phyloP scores from a whole-genome alignment of 2,113 vertebrate species.

The Noturus placidus region DNA sequence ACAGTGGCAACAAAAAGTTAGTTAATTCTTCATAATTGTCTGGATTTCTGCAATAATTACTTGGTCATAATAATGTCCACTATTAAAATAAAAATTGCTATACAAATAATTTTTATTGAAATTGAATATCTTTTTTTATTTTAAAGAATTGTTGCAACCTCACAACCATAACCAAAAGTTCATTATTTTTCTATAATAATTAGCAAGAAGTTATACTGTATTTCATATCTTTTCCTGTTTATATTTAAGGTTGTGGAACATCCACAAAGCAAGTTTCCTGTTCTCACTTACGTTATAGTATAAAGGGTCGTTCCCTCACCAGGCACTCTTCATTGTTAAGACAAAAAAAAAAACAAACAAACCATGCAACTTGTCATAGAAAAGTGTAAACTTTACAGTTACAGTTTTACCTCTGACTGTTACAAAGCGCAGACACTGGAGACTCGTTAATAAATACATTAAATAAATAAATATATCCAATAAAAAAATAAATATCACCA shows the following conservation, averaged over 20 bases:
- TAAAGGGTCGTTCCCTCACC: background rate
- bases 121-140: background rate
- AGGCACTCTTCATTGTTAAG: background rate
- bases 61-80: background rate
- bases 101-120: no score
- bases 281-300: background rate
- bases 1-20: background rate
- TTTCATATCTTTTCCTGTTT: background rate
- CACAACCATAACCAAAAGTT: background rate
- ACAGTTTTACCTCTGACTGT: background rate
- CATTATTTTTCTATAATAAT: background rate
- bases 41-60: background rate
- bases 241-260: background rate
- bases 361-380: background rate
- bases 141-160: background rate
- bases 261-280: background rate
- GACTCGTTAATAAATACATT: no score
- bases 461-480: no score
- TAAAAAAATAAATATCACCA: background rate
- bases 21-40: background rate
- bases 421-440: background rate
- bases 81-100: no score
- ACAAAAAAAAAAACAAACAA: background rate
- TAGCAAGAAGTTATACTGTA: background rate
- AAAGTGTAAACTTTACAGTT: background rate